Conservation (phyloP, 2,888 invertebrate genomes). For the Plemyria rubiginata region DNA sequence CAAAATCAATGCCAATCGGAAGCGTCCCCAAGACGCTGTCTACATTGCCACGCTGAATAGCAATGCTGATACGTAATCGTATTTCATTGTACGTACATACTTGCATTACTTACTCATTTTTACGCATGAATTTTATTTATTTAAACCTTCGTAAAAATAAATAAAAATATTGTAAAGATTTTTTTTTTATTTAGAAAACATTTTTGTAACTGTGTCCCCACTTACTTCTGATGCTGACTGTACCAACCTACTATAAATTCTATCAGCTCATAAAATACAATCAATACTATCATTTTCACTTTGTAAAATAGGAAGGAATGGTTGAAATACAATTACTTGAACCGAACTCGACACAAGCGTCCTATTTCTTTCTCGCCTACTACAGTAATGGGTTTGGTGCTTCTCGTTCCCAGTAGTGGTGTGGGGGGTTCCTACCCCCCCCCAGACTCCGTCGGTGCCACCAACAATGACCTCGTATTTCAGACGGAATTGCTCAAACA, state of each 20-base stretch:
- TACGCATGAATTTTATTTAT: no score
- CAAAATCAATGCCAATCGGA: no score
- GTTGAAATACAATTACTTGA: slow-evolving; percentile 81
- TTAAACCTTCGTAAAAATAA: no score
- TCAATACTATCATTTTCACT: slow-evolving; percentile 37
- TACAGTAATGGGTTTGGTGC: slow-evolving; percentile 78
- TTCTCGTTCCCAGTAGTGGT: slow-evolving; percentile 54
- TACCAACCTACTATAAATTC: neutral
- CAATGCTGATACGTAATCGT: no score
- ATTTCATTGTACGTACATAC: no score
- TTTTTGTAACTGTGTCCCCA: no score
- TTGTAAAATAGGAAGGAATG: slow-evolving; percentile 60
- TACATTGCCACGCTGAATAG: no score
- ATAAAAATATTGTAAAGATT: no score
- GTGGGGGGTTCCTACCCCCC: slow-evolving; percentile 48
- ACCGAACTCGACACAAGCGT: slow-evolving; percentile 76
- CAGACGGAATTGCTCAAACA: slow-evolving; percentile 83
- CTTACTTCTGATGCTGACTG: neutral
- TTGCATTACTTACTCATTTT: no score
- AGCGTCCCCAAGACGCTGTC: no score
- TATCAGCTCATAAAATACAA: slow-evolving; percentile 10
- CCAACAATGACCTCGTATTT: slow-evolving; percentile 85
- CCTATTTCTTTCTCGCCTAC: slow-evolving; percentile 81
- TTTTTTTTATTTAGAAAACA: no score
- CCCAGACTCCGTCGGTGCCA: slow-evolving; percentile 75